Evolutionary conservation across 2,797 vertebrate genomes (phyloP).

Genomic region (Oophaga sylvatica): DNA sequence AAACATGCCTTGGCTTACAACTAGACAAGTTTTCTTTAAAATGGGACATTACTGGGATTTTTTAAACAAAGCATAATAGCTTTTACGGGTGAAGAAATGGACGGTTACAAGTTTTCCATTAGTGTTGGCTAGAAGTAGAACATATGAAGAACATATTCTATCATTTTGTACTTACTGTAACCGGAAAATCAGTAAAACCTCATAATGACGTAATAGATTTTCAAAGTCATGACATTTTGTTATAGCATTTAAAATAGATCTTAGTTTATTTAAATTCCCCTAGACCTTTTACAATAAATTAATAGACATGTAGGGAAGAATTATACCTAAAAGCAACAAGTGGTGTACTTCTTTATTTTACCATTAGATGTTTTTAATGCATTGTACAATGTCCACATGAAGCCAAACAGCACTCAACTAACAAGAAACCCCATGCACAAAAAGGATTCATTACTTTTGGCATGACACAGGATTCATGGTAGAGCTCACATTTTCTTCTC

Average conservation of each 20-base stretch:
- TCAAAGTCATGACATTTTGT: slow-evolving; percentile 12
- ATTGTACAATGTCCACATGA: too few species aligned
- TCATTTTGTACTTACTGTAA: slow-evolving; percentile 3
- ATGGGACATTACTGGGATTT: not conserved
- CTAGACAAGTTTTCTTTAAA: not conserved
- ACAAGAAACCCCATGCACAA: too few species aligned
- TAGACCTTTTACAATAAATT: not conserved
- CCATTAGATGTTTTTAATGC: too few species aligned
- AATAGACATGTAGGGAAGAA: not conserved
- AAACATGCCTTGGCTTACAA: not conserved
- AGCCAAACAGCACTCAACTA: too few species aligned
- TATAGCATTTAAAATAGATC: not conserved
- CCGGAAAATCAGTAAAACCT: slow-evolving; percentile 12
- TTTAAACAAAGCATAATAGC: not conserved
- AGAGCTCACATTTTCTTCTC: too few species aligned
- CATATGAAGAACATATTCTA: not conserved
- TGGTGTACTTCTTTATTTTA: too few species aligned
- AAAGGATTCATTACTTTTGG: too few species aligned
- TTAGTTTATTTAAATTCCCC: not conserved
- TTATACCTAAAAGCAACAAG: not conserved
- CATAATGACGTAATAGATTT: not conserved
- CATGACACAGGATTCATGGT: too few species aligned
- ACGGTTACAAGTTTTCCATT: not conserved
- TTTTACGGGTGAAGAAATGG: not conserved
- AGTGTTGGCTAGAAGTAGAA: not conserved